Percentiles rank a stretch among this genome's conserved stretches.
These are phyloP conservation scores for Camponotus vicinus DNA, from an alignment of 1,140 invertebrate species.

Conservation along the genomic window DNA sequence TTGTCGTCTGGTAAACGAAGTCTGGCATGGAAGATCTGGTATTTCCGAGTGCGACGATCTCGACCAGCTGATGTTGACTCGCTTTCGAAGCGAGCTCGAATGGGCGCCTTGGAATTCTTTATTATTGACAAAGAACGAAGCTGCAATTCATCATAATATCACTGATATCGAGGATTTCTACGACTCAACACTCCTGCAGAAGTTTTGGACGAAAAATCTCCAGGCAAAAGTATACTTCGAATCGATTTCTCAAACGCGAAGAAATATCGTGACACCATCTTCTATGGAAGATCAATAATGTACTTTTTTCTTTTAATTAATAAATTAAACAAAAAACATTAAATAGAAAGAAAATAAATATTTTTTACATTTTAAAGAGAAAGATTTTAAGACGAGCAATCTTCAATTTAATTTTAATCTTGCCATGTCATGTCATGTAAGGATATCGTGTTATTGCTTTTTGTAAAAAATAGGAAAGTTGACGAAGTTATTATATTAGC, in stretches of 20 bases:
- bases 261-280: slow-evolving; percentile 38
- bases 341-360: neutral
- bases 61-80: slow-evolving; percentile 87
- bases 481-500: neutral
- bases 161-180: slow-evolving; percentile 77
- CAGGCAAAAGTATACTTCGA: slow-evolving; percentile 81
- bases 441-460: neutral
- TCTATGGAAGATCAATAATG: slow-evolving; percentile 32
- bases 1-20: slow-evolving; percentile 88
- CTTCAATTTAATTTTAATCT: neutral
- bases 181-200: slow-evolving; percentile 77
- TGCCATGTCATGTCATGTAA: neutral
- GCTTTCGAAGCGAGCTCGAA: slow-evolving; percentile 87
- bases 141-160: slow-evolving; percentile 85
- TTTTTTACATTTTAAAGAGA: neutral
- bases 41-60: slow-evolving; percentile 89
- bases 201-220: slow-evolving; percentile 81
- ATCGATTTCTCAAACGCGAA: slow-evolving; percentile 24
- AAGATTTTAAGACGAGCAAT: neutral
- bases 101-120: slow-evolving; percentile 92
- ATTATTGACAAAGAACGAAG: slow-evolving; percentile 88
- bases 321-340: too few species aligned
- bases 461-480: neutral
- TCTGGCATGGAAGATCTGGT: slow-evolving; percentile 90
- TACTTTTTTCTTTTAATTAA: neutral